phyloP scores from a whole-genome alignment of 2,797 vertebrate genomes.

The Hoplostethus mediterraneus region DNA sequence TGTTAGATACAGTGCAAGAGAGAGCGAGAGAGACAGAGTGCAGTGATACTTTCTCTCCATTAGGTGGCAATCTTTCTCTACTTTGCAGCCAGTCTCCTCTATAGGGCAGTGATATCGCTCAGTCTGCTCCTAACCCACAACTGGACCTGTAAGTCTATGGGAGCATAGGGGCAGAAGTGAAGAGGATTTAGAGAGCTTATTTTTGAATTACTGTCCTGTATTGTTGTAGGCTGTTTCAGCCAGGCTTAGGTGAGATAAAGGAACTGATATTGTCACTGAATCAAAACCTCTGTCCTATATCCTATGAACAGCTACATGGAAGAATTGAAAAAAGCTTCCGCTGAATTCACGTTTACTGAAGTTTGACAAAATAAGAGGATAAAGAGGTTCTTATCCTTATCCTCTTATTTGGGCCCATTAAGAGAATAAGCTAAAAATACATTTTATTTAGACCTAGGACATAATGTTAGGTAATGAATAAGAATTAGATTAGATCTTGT shows the following conservation, averaged over 20 bases:
- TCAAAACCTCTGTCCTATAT: conserved; percentile 40
- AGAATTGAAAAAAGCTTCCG: conserved; percentile 44
- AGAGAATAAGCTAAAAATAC: background rate
- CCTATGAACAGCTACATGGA: conserved; percentile 27
- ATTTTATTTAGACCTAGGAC: background rate
- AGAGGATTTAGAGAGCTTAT: conserved; percentile 61
- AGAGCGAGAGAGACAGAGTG: background rate
- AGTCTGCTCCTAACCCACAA: conserved; percentile 38
- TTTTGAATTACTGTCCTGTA: conserved; percentile 55
- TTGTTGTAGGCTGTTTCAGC: conserved; percentile 61
- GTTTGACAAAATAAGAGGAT: conserved; percentile 19
- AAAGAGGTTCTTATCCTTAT: too few relatives aligned
- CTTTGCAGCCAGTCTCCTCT: conserved; percentile 24
- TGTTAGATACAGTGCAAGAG: background rate
- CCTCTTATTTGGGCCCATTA: background rate
- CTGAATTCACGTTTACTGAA: conserved; percentile 21
- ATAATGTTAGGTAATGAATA: background rate
- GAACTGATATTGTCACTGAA: conserved; percentile 42
- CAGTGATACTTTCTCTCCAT: conserved; percentile 68
- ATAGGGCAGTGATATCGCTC: conserved; percentile 39
- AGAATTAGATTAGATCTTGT: background rate
- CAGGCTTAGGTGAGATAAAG: conserved; percentile 53
- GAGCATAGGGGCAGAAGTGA: conserved; percentile 46
- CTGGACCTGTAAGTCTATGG: conserved; percentile 21
- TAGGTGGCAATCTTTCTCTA: conserved; percentile 80